phyloP scores from a whole-genome alignment of 2,113 vertebrate species.

The Pandion haliaetus region DNA sequence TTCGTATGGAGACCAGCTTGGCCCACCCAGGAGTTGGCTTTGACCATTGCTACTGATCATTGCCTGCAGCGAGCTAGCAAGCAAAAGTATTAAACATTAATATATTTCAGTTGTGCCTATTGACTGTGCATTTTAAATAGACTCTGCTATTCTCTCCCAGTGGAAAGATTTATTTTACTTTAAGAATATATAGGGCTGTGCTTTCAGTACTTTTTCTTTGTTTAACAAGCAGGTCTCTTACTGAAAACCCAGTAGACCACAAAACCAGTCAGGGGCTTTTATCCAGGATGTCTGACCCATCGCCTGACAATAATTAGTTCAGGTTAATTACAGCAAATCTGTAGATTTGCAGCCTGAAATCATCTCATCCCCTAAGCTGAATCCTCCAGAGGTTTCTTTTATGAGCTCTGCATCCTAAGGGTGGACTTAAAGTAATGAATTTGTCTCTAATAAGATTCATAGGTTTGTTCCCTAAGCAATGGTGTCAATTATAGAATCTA shows the following conservation, averaged over 20 bases:
- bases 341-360: slow-evolving; percentile 75
- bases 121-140: slow-evolving; percentile 36
- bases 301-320: slow-evolving; percentile 83
- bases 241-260: slow-evolving; percentile 44
- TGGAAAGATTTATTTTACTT: slow-evolving; percentile 33
- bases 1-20: not conserved
- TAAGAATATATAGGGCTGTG: slow-evolving; percentile 5
- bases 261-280: slow-evolving; percentile 61
- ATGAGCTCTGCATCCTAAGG: slow-evolving; percentile 79
- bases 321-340: slow-evolving; percentile 86
- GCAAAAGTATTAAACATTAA: slow-evolving; percentile 2
- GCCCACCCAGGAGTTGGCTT: not conserved
- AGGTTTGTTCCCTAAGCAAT: slow-evolving; percentile 77
- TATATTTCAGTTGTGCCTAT: not conserved
- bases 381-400: slow-evolving; percentile 77
- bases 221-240: slow-evolving; percentile 34
- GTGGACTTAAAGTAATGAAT: slow-evolving; percentile 80
- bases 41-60: not conserved
- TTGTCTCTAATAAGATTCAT: slow-evolving; percentile 82
- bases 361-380: slow-evolving; percentile 72
- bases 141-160: not conserved
- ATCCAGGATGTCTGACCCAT: slow-evolving; percentile 71
- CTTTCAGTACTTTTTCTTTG: slow-evolving; percentile 44
- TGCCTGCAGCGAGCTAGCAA: not conserved
- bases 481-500: slow-evolving; percentile 73